Evolutionary conservation across 2,888 invertebrate genomes (phyloP), one percentile per base, ranked within the genome.

Genomic region (Hypomecis punctinalis): DNA sequence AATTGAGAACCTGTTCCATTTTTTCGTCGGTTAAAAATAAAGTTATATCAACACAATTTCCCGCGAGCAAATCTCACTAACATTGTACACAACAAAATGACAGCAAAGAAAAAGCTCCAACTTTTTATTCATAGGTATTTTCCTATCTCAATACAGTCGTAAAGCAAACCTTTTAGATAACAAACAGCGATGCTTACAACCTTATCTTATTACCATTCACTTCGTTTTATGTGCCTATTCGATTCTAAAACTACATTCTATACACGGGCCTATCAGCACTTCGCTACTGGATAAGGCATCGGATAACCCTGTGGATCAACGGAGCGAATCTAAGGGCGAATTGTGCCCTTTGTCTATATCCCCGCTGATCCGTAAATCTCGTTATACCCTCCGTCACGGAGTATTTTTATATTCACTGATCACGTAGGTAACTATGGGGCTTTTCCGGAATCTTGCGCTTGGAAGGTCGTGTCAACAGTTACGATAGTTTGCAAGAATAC

Each of bases 281-380:
- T 65, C 63, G 71, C 71, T 69, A 76, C 76, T 79, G 81, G 82
- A 83, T 85, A 82, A 58, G 56, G 35, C 37, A 51, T 13, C 55
- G 59, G 69, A 69, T 66, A 68, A 67, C 68, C 56, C 76, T 76
- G 75, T 72, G 84, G 85, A 85, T 88, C 86, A 88, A 80, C 80
- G 81, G 81, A 88, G 83, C 81, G 82, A 82, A 76, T 82, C 71
- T 75, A 73, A 78, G 79, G 80, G 80, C 81, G 80, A 88, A 86
- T 84, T 85, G 82, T 76, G 79, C 82, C 80, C 80, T 84, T 85
- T 86, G 84, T 86, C 83, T 82, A 81, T 80, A 84, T 84, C 83
- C 83, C 72, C 71, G 72, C 78, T 80, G 76, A 76, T 63, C 75
- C 74, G 71, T 65, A 84, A 87, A 88, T 88, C 87, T 85, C 83